Evolutionary conservation across 2,888 invertebrate species (phyloP), one percentile per base, ranked within the genome.

Genomic region (Tenthredo amoena): DNA sequence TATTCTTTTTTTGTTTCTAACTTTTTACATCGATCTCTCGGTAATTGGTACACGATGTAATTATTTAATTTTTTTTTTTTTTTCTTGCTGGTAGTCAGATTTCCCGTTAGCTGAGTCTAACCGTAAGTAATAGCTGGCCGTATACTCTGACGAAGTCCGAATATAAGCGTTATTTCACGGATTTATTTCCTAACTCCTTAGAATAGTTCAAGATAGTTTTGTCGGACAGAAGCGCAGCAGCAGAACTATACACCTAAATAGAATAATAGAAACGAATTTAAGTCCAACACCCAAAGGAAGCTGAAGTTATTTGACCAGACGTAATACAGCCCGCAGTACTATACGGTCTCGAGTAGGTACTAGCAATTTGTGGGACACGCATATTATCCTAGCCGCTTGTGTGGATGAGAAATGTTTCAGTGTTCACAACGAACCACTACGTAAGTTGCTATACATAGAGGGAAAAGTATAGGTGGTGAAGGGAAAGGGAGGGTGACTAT

Each of bases 341-440:
- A n/a, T 18, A 43, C 43, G n/a, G 43, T 43, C 21, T 43, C 26
- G 21, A 55, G 34, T 55, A 55, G 81, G 81, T 81, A 81, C 77
- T 34, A 47, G 85, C 85, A 85, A 85, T 85, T 85, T 85, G 74
- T 76, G 77, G 77, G 79, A 62, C 62, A 85, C 74, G 72, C 72
- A 72, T 26, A 76, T 84, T 62, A 47, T 55, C 5, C 37, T 7
- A 5, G n/a, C 40, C 37, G 18, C 31, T 40, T 40, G 40, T 81
- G 62, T 81, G 58, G 68, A 68, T 1, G 26, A n/a, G 47, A 83
- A 83, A 83, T 68, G 47, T 31, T 31, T 83, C 15, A n/a, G 37
- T 68, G 68, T 65, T 50, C 43, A 43, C 83, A 31, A 34, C 84
- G 62, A 65, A 65, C 65, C 68, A 21, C 77, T 65, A 58, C 62